phyloP scores from a whole-genome alignment of 2,888 invertebrate genomes.

The Pachymerium ferrugineum region DNA sequence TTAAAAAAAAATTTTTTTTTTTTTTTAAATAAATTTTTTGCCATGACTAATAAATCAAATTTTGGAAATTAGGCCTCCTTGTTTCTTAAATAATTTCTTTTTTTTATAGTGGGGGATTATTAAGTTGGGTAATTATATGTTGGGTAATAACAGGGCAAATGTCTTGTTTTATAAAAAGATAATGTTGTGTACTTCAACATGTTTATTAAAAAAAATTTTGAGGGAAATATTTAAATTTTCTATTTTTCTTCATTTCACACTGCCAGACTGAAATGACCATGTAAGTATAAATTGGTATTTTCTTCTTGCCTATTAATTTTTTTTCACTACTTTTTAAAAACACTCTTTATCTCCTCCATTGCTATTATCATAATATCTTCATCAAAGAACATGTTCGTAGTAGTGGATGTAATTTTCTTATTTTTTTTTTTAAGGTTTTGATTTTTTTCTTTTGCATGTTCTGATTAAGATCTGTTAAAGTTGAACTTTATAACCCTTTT shows the following conservation, averaged over 20 bases:
- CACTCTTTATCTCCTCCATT: neutral
- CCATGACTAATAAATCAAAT: neutral
- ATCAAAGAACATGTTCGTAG: neutral
- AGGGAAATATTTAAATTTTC: neutral
- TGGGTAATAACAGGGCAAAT: neutral
- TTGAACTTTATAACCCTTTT: neutral
- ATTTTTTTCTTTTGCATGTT: neutral
- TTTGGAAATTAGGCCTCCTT: neutral
- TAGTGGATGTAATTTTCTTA: neutral
- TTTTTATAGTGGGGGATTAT: neutral
- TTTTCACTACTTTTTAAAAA: neutral
- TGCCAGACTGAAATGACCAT: slow-evolving; percentile 11
- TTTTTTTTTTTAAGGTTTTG: too few species aligned
- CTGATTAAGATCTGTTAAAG: neutral
- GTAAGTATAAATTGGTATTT: neutral
- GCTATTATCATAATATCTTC: neutral
- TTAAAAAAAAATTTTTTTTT: neutral
- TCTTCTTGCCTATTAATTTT: neutral
- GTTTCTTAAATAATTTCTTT: neutral
- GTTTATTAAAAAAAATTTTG: neutral
- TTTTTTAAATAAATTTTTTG: neutral
- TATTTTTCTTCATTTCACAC: neutral
- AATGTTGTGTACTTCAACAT: neutral
- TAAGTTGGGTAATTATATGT: slow-evolving; percentile 1
- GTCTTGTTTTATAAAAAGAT: neutral